Base-by-base conservation (phyloP, 2,888 invertebrate species). In the Salticus scenicus region DNA sequence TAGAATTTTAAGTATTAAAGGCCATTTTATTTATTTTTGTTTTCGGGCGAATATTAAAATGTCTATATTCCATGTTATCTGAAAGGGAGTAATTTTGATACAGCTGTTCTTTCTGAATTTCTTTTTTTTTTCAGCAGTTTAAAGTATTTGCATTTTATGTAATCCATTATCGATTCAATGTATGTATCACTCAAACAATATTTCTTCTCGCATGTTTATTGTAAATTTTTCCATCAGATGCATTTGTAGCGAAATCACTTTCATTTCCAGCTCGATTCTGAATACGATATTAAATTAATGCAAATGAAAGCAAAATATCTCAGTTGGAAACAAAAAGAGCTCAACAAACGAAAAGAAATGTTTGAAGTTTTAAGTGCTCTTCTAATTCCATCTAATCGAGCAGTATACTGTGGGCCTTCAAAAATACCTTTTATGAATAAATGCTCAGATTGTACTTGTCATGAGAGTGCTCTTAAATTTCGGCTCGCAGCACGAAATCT, bases 381-480 rank as follows among this genome's bases (percentile, higher is more conserved):
- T 57, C 57, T 57, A 57, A 57, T 57, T 57, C 57, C 57, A 57
- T 57, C 57, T 57, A 57, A 57, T 57, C 57, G 57, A 57, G 57
- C 57, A 57, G 24, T 57, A n/a, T n/a, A 57, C 57, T 57, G 57
- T 57, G 57, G 57, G 57, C 24, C 57, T 57, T 57, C 57, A 57
- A 57, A 57, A 57, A 57, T 57, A 57, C 20, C 57, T 57, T 57
- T 57, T 57, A 57, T 57, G 57, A 57, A 57, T 57, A 57, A 57
- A 57, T 24, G 20, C 57, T 57, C 57, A 57, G 57, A 57, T 57
- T 57, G 57, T 57, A 57, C 57, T 57, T 57, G 57, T 57, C 57
- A 57, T 57, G 57, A 57, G 57, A 57, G 57, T 57, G 57, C 57
- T 57, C 57, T 57, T 57, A 57, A 57, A 57, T 57, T 57, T 57